Percentiles rank a stretch among this genome's conserved stretches.
Evolutionary conservation across 2,113 vertebrate species (phyloP).

Genomic region (Oreotrochilus melanogaster): DNA sequence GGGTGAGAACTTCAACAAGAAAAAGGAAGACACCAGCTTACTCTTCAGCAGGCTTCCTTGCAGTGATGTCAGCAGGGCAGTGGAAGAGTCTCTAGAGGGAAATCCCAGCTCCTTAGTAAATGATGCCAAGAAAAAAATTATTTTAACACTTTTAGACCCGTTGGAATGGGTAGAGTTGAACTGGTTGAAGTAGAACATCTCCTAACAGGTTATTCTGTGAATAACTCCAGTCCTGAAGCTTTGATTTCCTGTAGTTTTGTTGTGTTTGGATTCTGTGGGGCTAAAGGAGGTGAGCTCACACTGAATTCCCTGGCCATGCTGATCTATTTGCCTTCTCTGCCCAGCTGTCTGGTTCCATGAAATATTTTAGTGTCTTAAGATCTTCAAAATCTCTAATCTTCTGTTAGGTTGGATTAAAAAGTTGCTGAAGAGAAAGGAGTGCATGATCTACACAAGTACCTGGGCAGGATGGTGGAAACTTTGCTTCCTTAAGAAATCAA

Average conservation of each 20-base stretch:
- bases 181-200: neutral
- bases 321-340: neutral
- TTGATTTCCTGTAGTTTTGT: neutral
- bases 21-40: conserved; percentile 46
- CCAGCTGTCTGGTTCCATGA: neutral
- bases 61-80: conserved; percentile 33
- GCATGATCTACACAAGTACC: neutral
- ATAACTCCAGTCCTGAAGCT: accelerated
- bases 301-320: neutral
- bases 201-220: neutral
- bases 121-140: neutral
- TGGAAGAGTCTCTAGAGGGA: conserved; percentile 56
- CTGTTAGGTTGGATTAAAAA: neutral
- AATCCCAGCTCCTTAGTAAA: conserved; percentile 51
- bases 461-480: neutral
- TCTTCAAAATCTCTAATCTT: neutral
- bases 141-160: neutral
- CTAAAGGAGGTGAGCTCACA: neutral
- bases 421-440: neutral
- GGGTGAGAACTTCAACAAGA: conserved; percentile 49
- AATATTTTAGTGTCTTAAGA: neutral
- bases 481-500: conserved; percentile 8
- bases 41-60: conserved; percentile 41
- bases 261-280: neutral
- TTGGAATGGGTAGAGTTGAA: neutral